Percentiles rank a stretch among this genome's conserved stretches.
Evolutionary conservation across 2,797 vertebrate genomes (phyloP).

Genomic region (Orestias chungarensis): DNA sequence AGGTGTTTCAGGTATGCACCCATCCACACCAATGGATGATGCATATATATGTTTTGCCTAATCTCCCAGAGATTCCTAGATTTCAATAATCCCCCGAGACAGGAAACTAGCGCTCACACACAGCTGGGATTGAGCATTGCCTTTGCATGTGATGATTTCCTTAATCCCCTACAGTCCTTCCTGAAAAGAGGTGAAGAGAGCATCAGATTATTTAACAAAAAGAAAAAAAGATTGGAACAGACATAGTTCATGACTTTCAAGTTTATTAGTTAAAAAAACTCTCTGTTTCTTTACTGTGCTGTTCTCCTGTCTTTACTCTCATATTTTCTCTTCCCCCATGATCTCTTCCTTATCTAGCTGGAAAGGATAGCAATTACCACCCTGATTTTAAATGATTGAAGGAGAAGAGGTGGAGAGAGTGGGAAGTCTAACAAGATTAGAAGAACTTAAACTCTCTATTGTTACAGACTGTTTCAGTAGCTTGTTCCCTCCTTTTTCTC

Average conservation of each 20-base stretch:
- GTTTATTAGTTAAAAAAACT: background rate
- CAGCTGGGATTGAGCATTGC: constrained; percentile 10
- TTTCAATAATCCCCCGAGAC: constrained; percentile 48
- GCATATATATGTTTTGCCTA: constrained; percentile 11
- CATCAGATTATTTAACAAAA: background rate
- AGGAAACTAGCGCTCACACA: constrained; percentile 5
- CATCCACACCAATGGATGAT: constrained; percentile 19
- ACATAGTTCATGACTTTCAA: constrained; percentile 5
- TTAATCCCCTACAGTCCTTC: constrained; percentile 26
- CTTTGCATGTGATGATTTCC: constrained; percentile 29
- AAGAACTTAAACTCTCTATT: constrained; percentile 49
- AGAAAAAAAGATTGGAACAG: background rate
- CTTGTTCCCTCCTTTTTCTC: constrained; percentile 23
- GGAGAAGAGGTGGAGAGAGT: constrained; percentile 35
- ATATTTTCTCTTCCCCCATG: constrained; percentile 2
- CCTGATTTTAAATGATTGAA: constrained; percentile 54
- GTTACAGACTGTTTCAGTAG: constrained; percentile 51
- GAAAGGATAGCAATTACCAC: constrained; percentile 49
- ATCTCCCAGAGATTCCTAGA: constrained; percentile 51
- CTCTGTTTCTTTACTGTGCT: background rate
- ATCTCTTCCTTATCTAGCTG: constrained; percentile 15
- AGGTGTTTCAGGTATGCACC: constrained; percentile 12
- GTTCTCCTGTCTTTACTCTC: background rate
- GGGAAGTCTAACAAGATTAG: constrained; percentile 55
- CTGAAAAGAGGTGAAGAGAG: constrained; percentile 5